A percentile compares a stretch with the other conserved stretches of the same genome.
Conservation (phyloP, 2,888 invertebrate genomes). For the Labia minor region DNA sequence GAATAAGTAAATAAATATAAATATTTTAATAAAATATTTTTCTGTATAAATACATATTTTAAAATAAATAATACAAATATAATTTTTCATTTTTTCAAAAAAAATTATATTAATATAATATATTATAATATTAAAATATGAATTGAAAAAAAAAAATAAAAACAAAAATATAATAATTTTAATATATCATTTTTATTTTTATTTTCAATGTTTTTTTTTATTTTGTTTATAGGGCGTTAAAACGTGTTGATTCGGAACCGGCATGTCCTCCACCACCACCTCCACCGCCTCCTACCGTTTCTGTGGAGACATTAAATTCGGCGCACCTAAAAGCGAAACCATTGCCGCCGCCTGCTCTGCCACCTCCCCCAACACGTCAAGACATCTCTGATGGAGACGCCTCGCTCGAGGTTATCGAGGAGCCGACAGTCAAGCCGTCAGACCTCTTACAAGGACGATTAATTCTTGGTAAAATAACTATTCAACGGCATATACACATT, state of each 20-base stretch:
- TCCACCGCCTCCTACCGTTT: slow-evolving; percentile 49
- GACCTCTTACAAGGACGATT: slow-evolving; percentile 37
- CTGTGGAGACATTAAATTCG: background rate
- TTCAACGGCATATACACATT: too few relatives aligned
- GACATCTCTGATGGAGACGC: background rate
- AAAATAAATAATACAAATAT: too few relatives aligned
- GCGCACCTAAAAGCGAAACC: slow-evolving; percentile 18
- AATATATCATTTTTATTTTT: slow-evolving; percentile 5
- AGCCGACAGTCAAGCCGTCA: slow-evolving; percentile 55
- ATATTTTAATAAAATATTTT: too few relatives aligned
- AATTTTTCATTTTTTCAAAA: too few relatives aligned
- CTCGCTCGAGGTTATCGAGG: slow-evolving; percentile 43
- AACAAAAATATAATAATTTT: too few relatives aligned
- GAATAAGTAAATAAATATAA: too few relatives aligned
- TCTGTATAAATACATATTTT: too few relatives aligned
- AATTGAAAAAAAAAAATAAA: too few relatives aligned
- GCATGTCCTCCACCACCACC: slow-evolving; percentile 43
- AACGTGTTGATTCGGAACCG: slow-evolving; percentile 48
- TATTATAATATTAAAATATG: too few relatives aligned
- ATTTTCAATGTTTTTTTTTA: background rate
- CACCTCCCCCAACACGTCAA: slow-evolving; percentile 30
- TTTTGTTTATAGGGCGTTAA: slow-evolving; percentile 36
- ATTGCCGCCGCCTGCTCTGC: slow-evolving; percentile 38
- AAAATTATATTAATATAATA: too few relatives aligned
- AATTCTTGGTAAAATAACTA: background rate